phyloP scores from a whole-genome alignment of 2,888 invertebrate genomes.

The Torymus tubicola region DNA sequence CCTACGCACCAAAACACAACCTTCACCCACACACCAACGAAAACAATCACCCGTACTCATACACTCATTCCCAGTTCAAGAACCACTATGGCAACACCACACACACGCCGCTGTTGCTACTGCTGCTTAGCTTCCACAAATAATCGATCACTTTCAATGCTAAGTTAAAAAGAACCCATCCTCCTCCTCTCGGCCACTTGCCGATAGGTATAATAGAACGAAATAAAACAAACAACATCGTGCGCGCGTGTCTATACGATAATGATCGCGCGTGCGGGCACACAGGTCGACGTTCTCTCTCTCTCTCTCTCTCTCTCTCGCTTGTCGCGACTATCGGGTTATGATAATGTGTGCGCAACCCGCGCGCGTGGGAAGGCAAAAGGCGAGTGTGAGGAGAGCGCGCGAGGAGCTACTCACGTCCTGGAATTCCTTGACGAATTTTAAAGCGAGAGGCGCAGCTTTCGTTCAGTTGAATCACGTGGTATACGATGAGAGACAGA shows the following conservation, averaged over 20 bases:
- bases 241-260: constrained; percentile 10
- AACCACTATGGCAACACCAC: no score
- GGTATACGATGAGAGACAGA: neutral
- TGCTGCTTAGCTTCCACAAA: neutral
- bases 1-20: no score
- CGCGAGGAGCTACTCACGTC: constrained; percentile 2
- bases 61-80: no score
- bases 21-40: no score
- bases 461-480: neutral
- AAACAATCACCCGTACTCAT: no score
- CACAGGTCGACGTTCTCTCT: constrained; percentile 38
- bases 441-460: constrained; percentile 14
- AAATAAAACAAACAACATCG: constrained; percentile 8
- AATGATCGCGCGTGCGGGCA: constrained; percentile 13
- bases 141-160: neutral
- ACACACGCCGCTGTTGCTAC: no score
- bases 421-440: constrained; percentile 26
- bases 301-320: constrained; percentile 1
- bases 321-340: constrained; percentile 35
- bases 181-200: neutral
- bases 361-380: constrained; percentile 35
- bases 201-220: neutral
- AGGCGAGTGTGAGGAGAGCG: neutral
- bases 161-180: no score
- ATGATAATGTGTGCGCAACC: constrained; percentile 45